Evolutionary conservation across 2,888 invertebrate species (phyloP).

Genomic region (Tenthredo distinguenda): DNA sequence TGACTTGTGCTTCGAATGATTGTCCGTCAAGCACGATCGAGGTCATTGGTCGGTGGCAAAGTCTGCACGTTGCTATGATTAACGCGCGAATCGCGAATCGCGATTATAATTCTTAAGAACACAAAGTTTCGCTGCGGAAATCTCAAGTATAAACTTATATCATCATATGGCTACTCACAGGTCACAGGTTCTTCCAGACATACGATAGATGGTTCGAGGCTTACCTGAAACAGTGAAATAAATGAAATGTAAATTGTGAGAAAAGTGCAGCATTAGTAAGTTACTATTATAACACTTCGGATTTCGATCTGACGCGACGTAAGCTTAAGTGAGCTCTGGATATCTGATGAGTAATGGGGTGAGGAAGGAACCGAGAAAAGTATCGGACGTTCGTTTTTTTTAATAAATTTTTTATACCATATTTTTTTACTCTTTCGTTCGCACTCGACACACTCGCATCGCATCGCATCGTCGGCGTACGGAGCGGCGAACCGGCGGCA

Average conservation of each 20-base stretch:
- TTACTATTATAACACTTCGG: not conserved
- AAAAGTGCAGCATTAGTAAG: not conserved
- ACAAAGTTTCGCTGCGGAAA: not conserved
- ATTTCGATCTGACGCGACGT: not conserved
- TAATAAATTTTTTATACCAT: slow-evolving; percentile 1
- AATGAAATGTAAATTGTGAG: not conserved
- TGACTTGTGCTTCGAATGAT: slow-evolving; percentile 29
- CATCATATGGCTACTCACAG: not conserved
- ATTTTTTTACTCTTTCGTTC: slow-evolving; percentile 1
- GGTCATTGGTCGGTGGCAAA: slow-evolving; percentile 23
- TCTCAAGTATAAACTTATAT: not conserved
- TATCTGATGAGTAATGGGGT: slow-evolving; percentile 5
- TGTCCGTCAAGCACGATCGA: slow-evolving; percentile 35
- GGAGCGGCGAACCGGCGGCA: slow-evolving; percentile 52
- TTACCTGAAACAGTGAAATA: slow-evolving; percentile 61
- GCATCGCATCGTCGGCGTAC: not conserved
- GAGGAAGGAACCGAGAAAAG: not conserved
- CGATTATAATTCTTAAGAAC: not conserved
- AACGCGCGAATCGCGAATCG: not conserved
- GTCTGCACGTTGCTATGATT: not conserved
- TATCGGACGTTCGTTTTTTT: slow-evolving; percentile 26
- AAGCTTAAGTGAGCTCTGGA: not conserved
- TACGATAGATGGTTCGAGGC: slow-evolving; percentile 43
- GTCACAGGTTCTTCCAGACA: not conserved
- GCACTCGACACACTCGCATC: slow-evolving; percentile 11